Conservation (phyloP, 2,888 invertebrate genomes). For the Megaustenia siamemsis region DNA sequence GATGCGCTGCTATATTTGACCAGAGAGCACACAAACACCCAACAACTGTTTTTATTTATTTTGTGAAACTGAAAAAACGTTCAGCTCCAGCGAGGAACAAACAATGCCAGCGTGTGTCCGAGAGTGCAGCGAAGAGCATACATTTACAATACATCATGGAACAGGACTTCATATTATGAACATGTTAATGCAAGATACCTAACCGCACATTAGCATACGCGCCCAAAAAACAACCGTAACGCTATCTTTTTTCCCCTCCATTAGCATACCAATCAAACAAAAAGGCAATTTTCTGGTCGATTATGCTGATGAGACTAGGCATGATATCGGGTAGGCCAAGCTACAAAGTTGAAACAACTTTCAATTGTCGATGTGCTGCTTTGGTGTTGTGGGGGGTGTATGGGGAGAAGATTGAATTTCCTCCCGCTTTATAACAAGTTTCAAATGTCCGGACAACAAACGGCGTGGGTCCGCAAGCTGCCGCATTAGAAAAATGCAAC, state of each 20-base stretch:
- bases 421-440: not conserved
- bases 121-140: not conserved
- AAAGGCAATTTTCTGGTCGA: slow-evolving; percentile 24
- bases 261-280: slow-evolving; percentile 35
- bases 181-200: not conserved
- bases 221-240: not conserved
- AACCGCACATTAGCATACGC: slow-evolving; percentile 18
- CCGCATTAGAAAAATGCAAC: no score
- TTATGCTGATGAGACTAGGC: slow-evolving; percentile 17
- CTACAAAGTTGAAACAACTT: not conserved
- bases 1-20: no score
- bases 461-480: not conserved
- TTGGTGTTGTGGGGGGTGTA: no score
- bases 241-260: slow-evolving; percentile 4
- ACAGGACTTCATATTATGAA: not conserved
- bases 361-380: not conserved
- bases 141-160: not conserved
- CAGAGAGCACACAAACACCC: no score
- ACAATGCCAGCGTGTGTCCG: not conserved
- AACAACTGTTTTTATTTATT: no score
- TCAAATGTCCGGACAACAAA: not conserved
- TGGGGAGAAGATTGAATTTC: no score
- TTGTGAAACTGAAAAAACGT: no score
- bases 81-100: not conserved
- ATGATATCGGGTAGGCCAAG: not conserved